Base-by-base conservation (phyloP, 2,888 invertebrate species). In the Trilocha varians region DNA sequence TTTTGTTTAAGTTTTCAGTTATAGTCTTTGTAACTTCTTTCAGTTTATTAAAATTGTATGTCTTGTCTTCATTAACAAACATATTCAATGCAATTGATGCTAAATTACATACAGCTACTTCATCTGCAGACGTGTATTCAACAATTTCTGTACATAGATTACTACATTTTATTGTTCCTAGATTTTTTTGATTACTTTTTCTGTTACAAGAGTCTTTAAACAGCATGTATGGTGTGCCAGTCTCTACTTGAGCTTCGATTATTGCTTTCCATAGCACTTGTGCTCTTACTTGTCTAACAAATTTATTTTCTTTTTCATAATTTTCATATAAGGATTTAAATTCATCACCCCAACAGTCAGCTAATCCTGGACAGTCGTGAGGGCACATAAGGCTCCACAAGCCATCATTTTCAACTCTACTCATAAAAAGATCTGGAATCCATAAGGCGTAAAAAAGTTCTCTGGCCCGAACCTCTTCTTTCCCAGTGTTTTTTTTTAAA, bases 361-460 rank as follows among this genome's bases (percentile, higher is more conserved):
- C 86, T 3, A 99, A 87, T 0, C 97, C 97, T 0, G 97, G 98
- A 55, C 93, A 93, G 65, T 96, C 92, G 66, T 95, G 91, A 0
- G 99, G 99, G 67, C 99, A 99, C 98, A 99, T 98, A 13, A 99
- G 83, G 40, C 95, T 94, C 99, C 99, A 99, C 39, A 89, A 87
- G 48, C 84, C 91, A 74, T 98, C 90, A 2, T 87, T 87, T 70
- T 97, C 93, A 0, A 97, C 96, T 39, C 99, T 89, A 70, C 93
- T 90, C 99, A 99, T 99, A 72, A 99, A 99, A 43, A 99, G 87
- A 85, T 99, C 99, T 0, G 99, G 97, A 53, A 99, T 95, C 99
- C 99, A 99, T 17, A 99, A 73, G 0, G 95, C 99, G 73, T 96
- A 98, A 76, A 99, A 99, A 32, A 99, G 83, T 77, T 99, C 99